Evolutionary conservation across 1,140 invertebrate species (phyloP).

Genomic region (Battus philenor): DNA sequence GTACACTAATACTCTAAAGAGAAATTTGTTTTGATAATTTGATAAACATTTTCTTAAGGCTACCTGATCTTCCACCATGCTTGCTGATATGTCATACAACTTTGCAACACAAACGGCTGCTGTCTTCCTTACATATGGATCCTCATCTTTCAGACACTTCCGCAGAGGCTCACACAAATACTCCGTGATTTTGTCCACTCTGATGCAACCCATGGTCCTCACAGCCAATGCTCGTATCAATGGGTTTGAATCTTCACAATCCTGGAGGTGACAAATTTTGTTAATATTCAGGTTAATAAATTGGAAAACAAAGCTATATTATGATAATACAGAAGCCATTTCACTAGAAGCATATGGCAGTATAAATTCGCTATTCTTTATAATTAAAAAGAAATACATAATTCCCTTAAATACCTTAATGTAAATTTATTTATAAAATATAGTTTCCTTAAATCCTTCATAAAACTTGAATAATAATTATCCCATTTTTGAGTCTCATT

Average conservation of each 20-base stretch:
- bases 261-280: slow-evolving; percentile 78
- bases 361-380: slow-evolving; percentile 42
- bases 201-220: slow-evolving; percentile 99
- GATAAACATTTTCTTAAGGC: too few relatives aligned
- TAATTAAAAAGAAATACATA: too few relatives aligned
- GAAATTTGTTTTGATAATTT: too few relatives aligned
- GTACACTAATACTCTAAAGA: too few relatives aligned
- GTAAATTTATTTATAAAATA: too few relatives aligned
- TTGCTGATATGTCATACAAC: slow-evolving; percentile 98
- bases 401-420: too few relatives aligned
- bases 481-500: too few relatives aligned
- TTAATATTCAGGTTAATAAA: slow-evolving; percentile 33
- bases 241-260: slow-evolving; percentile 99
- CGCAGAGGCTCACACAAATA: slow-evolving; percentile 99
- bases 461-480: too few relatives aligned
- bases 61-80: slow-evolving; percentile 93
- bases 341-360: slow-evolving; percentile 53
- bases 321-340: slow-evolving; percentile 58
- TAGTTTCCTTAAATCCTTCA: too few relatives aligned
- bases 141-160: slow-evolving; percentile 99
- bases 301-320: slow-evolving; percentile 47
- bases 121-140: slow-evolving; percentile 99
- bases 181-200: slow-evolving; percentile 99
- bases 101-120: slow-evolving; percentile 99
- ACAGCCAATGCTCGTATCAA: slow-evolving; percentile 98